phyloP scores from a whole-genome alignment of 2,888 invertebrate genomes.

The Dryobota labecula region DNA sequence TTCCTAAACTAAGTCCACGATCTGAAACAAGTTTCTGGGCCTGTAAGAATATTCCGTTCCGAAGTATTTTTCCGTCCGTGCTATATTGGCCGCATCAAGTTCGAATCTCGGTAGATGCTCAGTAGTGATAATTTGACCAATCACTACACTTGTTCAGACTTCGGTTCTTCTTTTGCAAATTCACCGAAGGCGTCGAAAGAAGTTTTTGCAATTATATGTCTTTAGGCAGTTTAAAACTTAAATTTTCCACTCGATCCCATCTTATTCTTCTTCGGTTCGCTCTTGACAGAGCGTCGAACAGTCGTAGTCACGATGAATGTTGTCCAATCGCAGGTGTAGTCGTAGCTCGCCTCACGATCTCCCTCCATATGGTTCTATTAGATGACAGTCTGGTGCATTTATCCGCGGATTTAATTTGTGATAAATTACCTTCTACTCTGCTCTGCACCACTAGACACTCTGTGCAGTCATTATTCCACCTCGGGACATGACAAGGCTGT shows the following conservation, averaged over 20 bases:
- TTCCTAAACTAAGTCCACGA: not conserved
- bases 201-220: conserved; percentile 45
- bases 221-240: conserved; percentile 19
- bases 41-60: conserved; percentile 8
- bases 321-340: too few species aligned
- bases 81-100: conserved; percentile 69
- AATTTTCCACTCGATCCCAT: conserved; percentile 2
- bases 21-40: not conserved
- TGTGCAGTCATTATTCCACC: too few species aligned
- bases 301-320: too few species aligned
- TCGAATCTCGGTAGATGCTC: conserved; percentile 34
- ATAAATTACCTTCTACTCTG: too few species aligned
- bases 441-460: too few species aligned
- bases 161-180: conserved; percentile 37
- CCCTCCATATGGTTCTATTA: too few species aligned
- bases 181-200: conserved; percentile 21
- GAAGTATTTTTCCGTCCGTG: conserved; percentile 66
- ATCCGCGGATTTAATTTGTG: too few species aligned
- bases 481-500: too few species aligned
- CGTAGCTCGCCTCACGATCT: too few species aligned
- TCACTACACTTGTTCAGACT: conserved; percentile 56
- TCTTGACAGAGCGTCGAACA: too few species aligned
- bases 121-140: conserved; percentile 77
- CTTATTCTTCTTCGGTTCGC: too few species aligned
- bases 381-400: too few species aligned